These are phyloP conservation scores for Fukomys damarensis DNA, from an alignment of 2,113 vertebrate genomes.

Conservation along the genomic window DNA sequence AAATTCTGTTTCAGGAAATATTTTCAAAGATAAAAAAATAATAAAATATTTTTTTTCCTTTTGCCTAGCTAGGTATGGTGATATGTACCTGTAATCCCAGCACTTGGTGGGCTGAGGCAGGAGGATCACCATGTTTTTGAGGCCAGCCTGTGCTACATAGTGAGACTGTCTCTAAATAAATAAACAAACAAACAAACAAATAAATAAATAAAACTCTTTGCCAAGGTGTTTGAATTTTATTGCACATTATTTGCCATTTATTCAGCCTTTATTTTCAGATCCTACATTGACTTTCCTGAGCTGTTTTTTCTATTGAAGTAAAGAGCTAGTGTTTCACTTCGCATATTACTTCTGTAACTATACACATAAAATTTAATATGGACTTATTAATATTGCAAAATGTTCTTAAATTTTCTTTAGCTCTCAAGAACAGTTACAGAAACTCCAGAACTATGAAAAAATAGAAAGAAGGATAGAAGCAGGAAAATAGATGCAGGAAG, in stretches of 20 bases:
- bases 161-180: background rate
- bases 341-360: background rate
- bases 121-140: background rate
- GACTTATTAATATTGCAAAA: background rate
- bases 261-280: background rate
- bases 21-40: slow-evolving; percentile 45
- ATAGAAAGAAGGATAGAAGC: background rate
- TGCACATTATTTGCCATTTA: background rate
- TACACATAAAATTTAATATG: background rate
- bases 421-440: background rate
- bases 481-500: background rate
- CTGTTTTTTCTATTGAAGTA: background rate
- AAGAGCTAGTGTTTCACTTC: background rate
- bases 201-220: background rate
- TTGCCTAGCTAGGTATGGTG: background rate
- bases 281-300: background rate
- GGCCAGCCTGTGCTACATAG: background rate
- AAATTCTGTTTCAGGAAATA: slow-evolving; percentile 40
- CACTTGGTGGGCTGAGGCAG: background rate
- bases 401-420: background rate
- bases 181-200: background rate
- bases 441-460: background rate
- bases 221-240: background rate
- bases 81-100: background rate
- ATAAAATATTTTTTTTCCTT: background rate